phyloP scores from a whole-genome alignment of 2,888 invertebrate genomes.

The Rhopalosiphum nymphaeae region DNA sequence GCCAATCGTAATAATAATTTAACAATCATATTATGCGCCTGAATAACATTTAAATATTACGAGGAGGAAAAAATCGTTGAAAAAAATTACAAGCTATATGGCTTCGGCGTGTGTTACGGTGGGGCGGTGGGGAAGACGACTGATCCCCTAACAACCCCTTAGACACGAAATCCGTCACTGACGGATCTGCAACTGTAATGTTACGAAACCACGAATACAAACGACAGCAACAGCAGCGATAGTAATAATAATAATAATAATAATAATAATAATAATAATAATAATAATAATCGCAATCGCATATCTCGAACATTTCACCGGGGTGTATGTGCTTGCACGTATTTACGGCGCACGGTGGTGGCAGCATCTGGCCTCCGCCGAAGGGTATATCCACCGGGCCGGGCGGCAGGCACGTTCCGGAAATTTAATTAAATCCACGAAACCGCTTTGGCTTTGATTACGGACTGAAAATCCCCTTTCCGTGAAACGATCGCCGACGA shows the following conservation, averaged over 20 bases:
- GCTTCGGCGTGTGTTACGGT: accelerated
- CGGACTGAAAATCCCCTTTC: conserved; percentile 43
- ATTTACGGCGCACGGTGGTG: not conserved
- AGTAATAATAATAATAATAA: not conserved
- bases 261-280: not conserved
- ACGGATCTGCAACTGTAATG: not conserved
- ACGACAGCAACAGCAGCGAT: not conserved
- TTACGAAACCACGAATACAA: not conserved
- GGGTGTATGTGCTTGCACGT: not conserved
- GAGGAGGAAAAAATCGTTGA: not conserved
- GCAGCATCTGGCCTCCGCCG: conserved; percentile 5
- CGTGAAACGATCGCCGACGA: not conserved
- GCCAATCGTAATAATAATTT: not conserved
- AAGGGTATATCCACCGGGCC: not conserved
- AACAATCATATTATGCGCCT: not conserved
- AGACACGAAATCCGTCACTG: not conserved
- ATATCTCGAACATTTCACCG: not conserved
- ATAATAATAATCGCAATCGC: not conserved
- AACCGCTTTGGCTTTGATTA: conserved; percentile 61
- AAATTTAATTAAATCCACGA: conserved; percentile 68
- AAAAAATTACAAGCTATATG: not conserved
- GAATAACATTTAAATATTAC: not conserved
- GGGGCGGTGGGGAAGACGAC: not conserved
- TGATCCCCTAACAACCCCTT: not conserved
- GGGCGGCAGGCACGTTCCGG: conserved; percentile 17